phyloP scores from a whole-genome alignment of 64 coral and sea anemone species.

The Pocillopora damicornis region DNA sequence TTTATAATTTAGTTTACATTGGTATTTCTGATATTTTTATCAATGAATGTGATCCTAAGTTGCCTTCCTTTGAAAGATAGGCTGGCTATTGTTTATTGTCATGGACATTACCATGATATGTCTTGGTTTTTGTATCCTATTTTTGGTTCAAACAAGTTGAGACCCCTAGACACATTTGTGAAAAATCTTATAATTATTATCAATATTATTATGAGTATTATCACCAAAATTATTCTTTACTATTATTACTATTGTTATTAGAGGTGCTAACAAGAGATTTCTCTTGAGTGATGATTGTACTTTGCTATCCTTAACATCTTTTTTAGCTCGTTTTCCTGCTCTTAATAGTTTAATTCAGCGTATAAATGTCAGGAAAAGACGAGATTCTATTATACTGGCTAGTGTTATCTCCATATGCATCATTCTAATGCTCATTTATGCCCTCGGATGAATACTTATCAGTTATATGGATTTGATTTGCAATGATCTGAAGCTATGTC shows the following conservation, averaged over 20 bases:
- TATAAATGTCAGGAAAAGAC: conserved; percentile 76
- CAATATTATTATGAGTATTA: too few species aligned
- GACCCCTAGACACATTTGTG: too few species aligned
- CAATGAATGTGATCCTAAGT: too few species aligned
- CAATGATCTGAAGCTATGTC: neutral
- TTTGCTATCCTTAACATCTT: conserved; percentile 50
- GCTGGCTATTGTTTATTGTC: too few species aligned
- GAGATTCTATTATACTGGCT: conserved; percentile 69
- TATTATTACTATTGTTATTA: neutral
- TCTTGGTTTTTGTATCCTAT: too few species aligned
- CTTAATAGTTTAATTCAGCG: conserved; percentile 97
- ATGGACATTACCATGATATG: too few species aligned
- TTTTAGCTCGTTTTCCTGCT: conserved; percentile 83
- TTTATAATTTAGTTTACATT: neutral
- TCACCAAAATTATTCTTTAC: neutral
- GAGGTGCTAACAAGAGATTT: too few species aligned
- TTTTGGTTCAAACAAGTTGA: too few species aligned
- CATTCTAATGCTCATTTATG: conserved; percentile 68
- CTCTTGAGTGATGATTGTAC: too few species aligned
- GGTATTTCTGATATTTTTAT: neutral
- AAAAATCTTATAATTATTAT: too few species aligned
- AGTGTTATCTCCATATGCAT: conserved; percentile 69
- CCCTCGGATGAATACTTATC: conserved; percentile 29
- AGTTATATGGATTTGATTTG: too few species aligned
- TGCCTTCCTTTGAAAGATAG: too few species aligned